Evolutionary conservation across 2,888 invertebrate genomes (phyloP).

Genomic region (Leucophenga maculata): DNA sequence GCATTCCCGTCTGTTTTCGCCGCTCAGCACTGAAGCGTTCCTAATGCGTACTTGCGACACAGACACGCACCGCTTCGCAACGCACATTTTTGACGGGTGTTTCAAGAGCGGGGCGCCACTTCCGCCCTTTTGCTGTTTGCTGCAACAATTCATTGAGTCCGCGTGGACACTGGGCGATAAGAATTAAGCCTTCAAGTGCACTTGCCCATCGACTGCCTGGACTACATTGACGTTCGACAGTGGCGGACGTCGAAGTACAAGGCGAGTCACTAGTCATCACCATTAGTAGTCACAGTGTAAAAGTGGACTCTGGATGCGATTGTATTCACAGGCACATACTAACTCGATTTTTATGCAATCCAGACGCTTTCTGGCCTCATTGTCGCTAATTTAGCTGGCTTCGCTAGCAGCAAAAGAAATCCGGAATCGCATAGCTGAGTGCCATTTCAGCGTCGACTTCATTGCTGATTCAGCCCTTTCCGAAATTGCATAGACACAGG

Average conservation of each 20-base stretch:
- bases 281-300: too few species aligned
- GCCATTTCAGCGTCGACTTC: too few species aligned
- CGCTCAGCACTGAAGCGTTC: conserved; percentile 2
- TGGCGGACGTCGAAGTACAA: too few species aligned
- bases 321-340: conserved; percentile 31
- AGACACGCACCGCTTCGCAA: not conserved
- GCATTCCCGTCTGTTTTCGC: conserved; percentile 19
- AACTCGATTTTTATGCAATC: not conserved
- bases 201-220: conserved; percentile 33
- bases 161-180: conserved; percentile 53
- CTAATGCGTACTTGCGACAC: not conserved
- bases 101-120: not conserved
- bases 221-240: conserved; percentile 24
- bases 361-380: conserved; percentile 19
- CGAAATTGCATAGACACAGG: conserved; percentile 5
- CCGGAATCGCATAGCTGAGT: not conserved
- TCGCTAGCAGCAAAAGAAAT: not conserved
- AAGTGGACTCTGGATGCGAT: too few species aligned
- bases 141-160: conserved; percentile 43
- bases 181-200: conserved; percentile 55
- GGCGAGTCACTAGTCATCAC: too few species aligned
- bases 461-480: too few species aligned
- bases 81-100: not conserved
- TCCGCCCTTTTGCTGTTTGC: conserved; percentile 37
- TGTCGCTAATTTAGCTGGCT: conserved; percentile 47